Evolutionary conservation across 2,888 invertebrate species (phyloP).

Genomic region (Fragum whitleyi): DNA sequence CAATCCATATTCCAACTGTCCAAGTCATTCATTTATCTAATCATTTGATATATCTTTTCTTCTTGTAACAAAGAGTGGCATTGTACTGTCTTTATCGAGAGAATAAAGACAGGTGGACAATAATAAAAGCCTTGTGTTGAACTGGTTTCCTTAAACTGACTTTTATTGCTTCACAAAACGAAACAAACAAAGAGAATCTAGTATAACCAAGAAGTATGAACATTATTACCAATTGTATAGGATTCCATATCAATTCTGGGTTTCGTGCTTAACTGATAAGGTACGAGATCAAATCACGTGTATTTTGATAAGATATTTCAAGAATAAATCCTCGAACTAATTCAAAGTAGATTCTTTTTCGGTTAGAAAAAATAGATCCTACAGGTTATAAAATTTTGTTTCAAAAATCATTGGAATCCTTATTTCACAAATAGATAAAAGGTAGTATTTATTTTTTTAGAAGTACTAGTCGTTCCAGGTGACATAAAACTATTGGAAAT

Average conservation of each 20-base stretch:
- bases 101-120: conserved; percentile 17
- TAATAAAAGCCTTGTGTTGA: conserved; percentile 13
- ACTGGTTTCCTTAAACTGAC: neutral
- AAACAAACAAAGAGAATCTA: conserved; percentile 4
- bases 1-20: neutral
- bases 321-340: no score
- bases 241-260: conserved; percentile 7
- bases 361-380: no score
- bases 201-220: neutral
- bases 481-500: no score
- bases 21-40: neutral
- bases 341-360: no score
- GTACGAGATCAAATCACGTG: no score
- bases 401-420: no score
- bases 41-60: conserved; percentile 1
- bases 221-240: conserved; percentile 19
- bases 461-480: no score
- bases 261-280: no score
- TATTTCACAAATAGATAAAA: no score
- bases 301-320: no score
- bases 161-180: conserved; percentile 7
- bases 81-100: neutral
- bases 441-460: no score
- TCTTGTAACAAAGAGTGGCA: conserved; percentile 5
- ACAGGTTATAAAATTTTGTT: no score